Evolutionary conservation across 2,888 invertebrate species (phyloP).

Genomic region (Monoplex corrugatus): DNA sequence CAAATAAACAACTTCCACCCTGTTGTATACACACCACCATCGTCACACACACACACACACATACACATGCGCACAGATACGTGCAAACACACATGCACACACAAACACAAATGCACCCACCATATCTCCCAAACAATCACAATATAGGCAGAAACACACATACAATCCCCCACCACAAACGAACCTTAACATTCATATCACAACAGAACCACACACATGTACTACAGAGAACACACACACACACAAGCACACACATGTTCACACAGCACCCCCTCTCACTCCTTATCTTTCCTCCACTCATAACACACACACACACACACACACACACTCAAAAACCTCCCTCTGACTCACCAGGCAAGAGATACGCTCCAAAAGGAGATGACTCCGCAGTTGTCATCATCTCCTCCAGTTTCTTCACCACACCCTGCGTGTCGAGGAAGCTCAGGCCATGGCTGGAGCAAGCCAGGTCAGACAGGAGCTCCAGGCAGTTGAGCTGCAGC

Average conservation of each 20-base stretch:
- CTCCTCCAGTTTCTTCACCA: slow-evolving; percentile 86
- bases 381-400: slow-evolving; percentile 84
- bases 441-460: slow-evolving; percentile 88
- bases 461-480: slow-evolving; percentile 89
- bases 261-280: not conserved
- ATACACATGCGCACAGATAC: no score
- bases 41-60: no score
- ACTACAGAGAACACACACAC: not conserved
- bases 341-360: slow-evolving; percentile 84
- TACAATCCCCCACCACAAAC: no score
- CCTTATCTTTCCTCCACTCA: not conserved
- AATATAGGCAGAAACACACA: no score
- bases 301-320: no score
- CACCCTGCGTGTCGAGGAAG: slow-evolving; percentile 87
- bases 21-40: no score
- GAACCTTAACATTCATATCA: no score
- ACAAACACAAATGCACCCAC: no score
- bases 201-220: no score
- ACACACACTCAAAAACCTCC: not conserved
- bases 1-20: no score
- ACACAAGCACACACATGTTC: not conserved
- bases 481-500: slow-evolving; percentile 90
- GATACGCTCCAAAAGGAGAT: slow-evolving; percentile 86
- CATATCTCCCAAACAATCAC: no score
- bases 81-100: no score